Percentiles rank a stretch among this genome's conserved stretches.
These are phyloP conservation scores for Drosophila kuntzei DNA, from an alignment of 2,888 invertebrate genomes.

Conservation along the genomic window DNA sequence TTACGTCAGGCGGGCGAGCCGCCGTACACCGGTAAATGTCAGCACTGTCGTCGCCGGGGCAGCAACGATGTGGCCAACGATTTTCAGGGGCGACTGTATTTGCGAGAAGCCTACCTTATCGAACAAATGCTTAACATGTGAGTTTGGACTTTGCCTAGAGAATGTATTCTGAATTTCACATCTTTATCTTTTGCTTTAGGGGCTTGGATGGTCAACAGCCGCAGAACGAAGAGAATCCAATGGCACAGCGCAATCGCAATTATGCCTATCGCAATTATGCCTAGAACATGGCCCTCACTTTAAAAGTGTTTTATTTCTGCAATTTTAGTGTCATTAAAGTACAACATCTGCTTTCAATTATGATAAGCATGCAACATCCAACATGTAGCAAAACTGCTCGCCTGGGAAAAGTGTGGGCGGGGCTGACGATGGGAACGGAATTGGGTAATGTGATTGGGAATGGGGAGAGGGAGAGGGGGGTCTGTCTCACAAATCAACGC, in stretches of 20 bases:
- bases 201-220: constrained; percentile 3
- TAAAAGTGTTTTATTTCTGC: constrained; percentile 1
- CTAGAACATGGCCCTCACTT: constrained; percentile 8
- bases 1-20: constrained; percentile 35
- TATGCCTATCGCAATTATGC: constrained; percentile 25
- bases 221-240: neutral
- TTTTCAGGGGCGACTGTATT: constrained; percentile 10
- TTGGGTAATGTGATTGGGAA: neutral
- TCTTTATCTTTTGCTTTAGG: constrained; percentile 1
- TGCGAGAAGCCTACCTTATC: constrained; percentile 22
- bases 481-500: constrained; percentile 50
- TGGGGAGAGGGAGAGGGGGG: neutral
- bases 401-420: constrained; percentile 15
- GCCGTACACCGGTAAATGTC: constrained; percentile 35
- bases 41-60: constrained; percentile 40
- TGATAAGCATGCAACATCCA: constrained; percentile 32
- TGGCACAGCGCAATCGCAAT: constrained; percentile 10
- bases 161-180: neutral
- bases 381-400: constrained; percentile 7
- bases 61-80: constrained; percentile 35
- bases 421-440: neutral
- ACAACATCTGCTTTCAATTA: constrained; percentile 67
- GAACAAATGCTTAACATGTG: constrained; percentile 23
- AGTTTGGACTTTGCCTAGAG: neutral
- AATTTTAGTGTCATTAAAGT: constrained; percentile 29